Percentiles rank a stretch among this genome's conserved stretches.
Evolutionary conservation across 1,140 invertebrate species (phyloP).

Genomic region (Drosophila nebulosa): DNA sequence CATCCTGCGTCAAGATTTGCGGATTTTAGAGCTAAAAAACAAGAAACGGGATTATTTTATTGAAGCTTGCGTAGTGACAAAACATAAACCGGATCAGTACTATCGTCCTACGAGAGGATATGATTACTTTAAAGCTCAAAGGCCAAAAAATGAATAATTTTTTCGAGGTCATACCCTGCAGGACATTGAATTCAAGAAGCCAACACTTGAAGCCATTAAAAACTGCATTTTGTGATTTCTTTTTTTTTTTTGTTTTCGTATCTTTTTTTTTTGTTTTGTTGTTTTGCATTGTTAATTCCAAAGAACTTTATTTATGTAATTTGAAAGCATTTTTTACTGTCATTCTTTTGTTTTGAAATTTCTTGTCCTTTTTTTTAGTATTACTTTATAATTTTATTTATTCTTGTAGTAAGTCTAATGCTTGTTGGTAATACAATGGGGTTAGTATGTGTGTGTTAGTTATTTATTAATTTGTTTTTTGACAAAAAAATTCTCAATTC

Average conservation of each 20-base stretch:
- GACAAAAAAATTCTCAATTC: slow-evolving; percentile 35
- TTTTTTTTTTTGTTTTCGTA: slow-evolving; percentile 37
- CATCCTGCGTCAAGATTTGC: too few species aligned
- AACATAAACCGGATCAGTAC: too few species aligned
- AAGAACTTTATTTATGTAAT: slow-evolving; percentile 80
- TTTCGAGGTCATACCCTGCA: too few species aligned
- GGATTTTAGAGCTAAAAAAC: too few species aligned
- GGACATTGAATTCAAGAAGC: too few species aligned
- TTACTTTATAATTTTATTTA: slow-evolving; percentile 72
- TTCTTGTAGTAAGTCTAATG: slow-evolving; percentile 68
- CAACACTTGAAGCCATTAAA: neutral
- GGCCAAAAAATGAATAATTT: too few species aligned
- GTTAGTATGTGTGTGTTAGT: slow-evolving; percentile 47
- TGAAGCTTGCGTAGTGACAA: too few species aligned
- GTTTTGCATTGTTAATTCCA: slow-evolving; percentile 70
- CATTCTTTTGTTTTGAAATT: slow-evolving; percentile 26
- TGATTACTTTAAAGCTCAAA: too few species aligned
- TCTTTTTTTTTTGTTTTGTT: slow-evolving; percentile 48
- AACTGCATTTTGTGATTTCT: slow-evolving; percentile 9
- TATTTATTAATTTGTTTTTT: slow-evolving; percentile 11
- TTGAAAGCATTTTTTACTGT: slow-evolving; percentile 76
- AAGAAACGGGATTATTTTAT: too few species aligned
- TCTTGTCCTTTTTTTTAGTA: slow-evolving; percentile 42
- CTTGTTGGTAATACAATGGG: slow-evolving; percentile 64
- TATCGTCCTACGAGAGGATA: too few species aligned